Evolutionary conservation across 1,140 invertebrate genomes (phyloP).

Genomic region (Cydia splendana): DNA sequence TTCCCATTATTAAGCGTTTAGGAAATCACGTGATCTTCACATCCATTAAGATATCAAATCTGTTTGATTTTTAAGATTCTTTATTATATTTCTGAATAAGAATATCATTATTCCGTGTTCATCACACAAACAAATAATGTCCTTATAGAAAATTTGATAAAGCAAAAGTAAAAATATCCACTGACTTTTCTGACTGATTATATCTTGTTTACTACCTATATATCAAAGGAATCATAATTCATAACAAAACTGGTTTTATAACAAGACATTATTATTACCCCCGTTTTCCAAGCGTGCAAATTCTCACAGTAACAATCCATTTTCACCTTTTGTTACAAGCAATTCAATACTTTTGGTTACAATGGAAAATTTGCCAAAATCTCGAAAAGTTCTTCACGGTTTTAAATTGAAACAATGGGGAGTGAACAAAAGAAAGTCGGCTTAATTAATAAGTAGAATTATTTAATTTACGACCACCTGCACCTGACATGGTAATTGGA

Average conservation of each 20-base stretch:
- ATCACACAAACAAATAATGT: too few relatives aligned
- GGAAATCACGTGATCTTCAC: too few relatives aligned
- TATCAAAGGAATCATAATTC: too few relatives aligned
- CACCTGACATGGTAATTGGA: conserved; percentile 17
- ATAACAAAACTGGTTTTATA: neutral
- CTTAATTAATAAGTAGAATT: conserved; percentile 33
- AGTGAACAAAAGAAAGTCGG: conserved; percentile 16
- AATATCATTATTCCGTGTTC: too few relatives aligned
- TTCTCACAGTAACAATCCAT: conserved; percentile 28
- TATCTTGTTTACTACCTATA: too few relatives aligned
- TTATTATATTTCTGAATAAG: too few relatives aligned
- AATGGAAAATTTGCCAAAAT: conserved; percentile 29
- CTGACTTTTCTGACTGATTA: too few relatives aligned
- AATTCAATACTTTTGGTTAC: conserved; percentile 17
- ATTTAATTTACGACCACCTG: conserved; percentile 21
- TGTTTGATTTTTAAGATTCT: too few relatives aligned
- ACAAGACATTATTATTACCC: conserved; percentile 5
- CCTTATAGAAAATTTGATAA: too few relatives aligned
- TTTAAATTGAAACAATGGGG: conserved; percentile 29
- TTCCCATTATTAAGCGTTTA: too few relatives aligned
- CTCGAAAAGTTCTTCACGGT: conserved; percentile 21
- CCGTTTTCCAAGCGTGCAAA: neutral
- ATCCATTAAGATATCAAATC: too few relatives aligned
- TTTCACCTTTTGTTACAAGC: conserved; percentile 21
- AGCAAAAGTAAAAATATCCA: too few relatives aligned